A percentile compares a stretch with the other conserved stretches of the same genome.
Conservation (phyloP, 2,888 invertebrate genomes). For the Morpho achilles region DNA sequence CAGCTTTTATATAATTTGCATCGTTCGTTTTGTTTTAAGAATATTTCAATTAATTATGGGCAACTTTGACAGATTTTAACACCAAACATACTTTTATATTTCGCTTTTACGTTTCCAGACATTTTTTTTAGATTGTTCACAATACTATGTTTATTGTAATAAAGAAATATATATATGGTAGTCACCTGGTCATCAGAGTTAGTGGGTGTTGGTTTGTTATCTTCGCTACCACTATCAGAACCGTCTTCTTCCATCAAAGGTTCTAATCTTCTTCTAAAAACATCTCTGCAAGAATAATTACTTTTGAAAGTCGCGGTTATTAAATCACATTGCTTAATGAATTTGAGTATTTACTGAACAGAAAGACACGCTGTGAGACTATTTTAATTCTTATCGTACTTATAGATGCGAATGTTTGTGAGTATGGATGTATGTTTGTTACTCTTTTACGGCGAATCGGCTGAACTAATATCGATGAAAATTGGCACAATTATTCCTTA, state of each 20-base stretch:
- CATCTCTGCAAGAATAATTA: slow-evolving; percentile 49
- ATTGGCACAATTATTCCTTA: too few species aligned
- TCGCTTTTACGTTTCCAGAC: neutral
- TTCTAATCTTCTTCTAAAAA: slow-evolving; percentile 86
- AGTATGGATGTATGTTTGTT: too few species aligned
- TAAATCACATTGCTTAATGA: too few species aligned
- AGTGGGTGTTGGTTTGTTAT: slow-evolving; percentile 70
- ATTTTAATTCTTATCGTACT: too few species aligned
- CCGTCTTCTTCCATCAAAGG: slow-evolving; percentile 91
- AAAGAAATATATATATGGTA: slow-evolving; percentile 36
- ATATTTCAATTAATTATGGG: neutral
- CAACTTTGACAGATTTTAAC: slow-evolving; percentile 16
- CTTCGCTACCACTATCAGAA: slow-evolving; percentile 81
- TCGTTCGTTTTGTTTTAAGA: too few species aligned
- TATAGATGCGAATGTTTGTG: too few species aligned
- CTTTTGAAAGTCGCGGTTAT: too few species aligned
- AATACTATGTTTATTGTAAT: neutral
- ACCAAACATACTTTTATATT: slow-evolving; percentile 6
- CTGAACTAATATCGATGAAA: too few species aligned
- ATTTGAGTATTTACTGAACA: too few species aligned
- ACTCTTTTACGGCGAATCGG: too few species aligned
- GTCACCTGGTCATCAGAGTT: slow-evolving; percentile 77
- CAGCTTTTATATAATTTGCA: too few species aligned
- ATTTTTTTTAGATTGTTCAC: neutral
- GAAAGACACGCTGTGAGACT: too few species aligned